A percentile compares a stretch with the other conserved stretches of the same genome.
Evolutionary conservation across 1,140 invertebrate species (phyloP).

Genomic region (Harpegnathos saltator): DNA sequence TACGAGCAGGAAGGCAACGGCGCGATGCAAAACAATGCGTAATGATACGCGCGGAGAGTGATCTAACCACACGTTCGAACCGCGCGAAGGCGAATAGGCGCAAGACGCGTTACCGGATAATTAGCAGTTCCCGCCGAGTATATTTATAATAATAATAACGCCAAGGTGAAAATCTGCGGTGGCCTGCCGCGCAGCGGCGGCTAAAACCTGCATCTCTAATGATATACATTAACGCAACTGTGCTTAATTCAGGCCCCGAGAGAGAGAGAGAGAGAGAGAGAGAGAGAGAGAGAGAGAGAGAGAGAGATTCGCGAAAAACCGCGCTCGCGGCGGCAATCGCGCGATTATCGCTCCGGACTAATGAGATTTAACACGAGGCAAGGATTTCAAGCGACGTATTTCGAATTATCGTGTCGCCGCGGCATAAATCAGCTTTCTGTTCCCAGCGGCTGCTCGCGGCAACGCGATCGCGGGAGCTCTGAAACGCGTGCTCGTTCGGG

Average conservation of each 20-base stretch:
- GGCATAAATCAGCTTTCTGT: conserved; percentile 41
- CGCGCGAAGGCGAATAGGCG: no score
- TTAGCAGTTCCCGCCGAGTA: background rate
- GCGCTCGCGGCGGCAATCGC: conserved; percentile 15
- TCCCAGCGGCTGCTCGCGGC: no score
- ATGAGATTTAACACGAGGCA: conserved; percentile 44
- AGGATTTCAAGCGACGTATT: conserved; percentile 23
- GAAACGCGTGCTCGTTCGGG: conserved; percentile 15
- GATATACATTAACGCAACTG: conserved; percentile 10
- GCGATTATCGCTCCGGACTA: conserved; percentile 42
- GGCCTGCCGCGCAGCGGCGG: background rate
- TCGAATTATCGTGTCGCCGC: conserved; percentile 14
- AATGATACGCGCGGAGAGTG: no score
- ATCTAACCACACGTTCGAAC: no score
- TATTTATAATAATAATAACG: conserved; percentile 28
- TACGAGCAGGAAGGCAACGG: no score
- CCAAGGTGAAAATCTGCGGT: background rate
- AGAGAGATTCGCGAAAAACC: background rate
- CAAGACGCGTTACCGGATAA: no score
- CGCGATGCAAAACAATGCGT: no score
- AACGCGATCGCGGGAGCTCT: no score
- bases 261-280: no score
- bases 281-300: no score
- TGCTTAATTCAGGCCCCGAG: conserved; percentile 33
- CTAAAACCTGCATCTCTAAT: conserved; percentile 39